These are phyloP conservation scores for Caradrina clavipalpis DNA, from an alignment of 2,888 invertebrate genomes.

Conservation along the genomic window DNA sequence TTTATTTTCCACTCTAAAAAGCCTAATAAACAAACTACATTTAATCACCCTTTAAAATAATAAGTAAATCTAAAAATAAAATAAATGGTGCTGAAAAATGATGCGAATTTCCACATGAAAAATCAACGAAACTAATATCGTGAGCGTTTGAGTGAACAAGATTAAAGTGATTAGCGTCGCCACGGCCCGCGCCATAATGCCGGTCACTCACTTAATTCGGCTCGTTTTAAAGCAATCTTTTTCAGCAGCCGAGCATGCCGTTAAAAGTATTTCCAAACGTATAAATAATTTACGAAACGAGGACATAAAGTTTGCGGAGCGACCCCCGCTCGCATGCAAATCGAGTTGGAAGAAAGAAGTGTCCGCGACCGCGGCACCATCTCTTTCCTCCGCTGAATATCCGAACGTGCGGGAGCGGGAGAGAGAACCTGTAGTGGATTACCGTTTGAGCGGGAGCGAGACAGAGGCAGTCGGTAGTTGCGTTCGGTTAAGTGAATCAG, in stretches of 20 bases:
- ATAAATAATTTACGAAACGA: conserved; percentile 91
- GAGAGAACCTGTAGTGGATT: conserved; percentile 65
- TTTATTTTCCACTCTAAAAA: not conserved
- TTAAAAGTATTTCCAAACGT: conserved; percentile 90
- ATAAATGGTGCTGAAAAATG: conserved; percentile 1
- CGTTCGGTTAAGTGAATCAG: conserved; percentile 91
- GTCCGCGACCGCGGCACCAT: conserved; percentile 81
- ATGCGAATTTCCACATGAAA: conserved; percentile 49
- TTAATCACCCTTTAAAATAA: not conserved
- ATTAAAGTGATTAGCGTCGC: conserved; percentile 76
- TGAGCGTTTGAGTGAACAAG: conserved; percentile 69
- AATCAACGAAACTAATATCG: conserved; percentile 55
- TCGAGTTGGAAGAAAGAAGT: conserved; percentile 89
- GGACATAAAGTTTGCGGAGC: conserved; percentile 90
- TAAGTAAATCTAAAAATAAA: not conserved
- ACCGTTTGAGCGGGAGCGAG: conserved; percentile 76
- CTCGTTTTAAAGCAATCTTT: conserved; percentile 87
- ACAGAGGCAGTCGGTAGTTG: conserved; percentile 85
- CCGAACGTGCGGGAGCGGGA: conserved; percentile 69
- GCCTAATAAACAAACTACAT: not conserved
- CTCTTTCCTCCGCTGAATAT: conserved; percentile 78
- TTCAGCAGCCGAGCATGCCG: conserved; percentile 83
- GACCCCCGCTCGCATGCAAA: conserved; percentile 89
- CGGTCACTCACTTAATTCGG: conserved; percentile 86
- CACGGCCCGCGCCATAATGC: conserved; percentile 77